Evolutionary conservation across 1,140 invertebrate species (phyloP).

Genomic region (Hypothenemus hampei): DNA sequence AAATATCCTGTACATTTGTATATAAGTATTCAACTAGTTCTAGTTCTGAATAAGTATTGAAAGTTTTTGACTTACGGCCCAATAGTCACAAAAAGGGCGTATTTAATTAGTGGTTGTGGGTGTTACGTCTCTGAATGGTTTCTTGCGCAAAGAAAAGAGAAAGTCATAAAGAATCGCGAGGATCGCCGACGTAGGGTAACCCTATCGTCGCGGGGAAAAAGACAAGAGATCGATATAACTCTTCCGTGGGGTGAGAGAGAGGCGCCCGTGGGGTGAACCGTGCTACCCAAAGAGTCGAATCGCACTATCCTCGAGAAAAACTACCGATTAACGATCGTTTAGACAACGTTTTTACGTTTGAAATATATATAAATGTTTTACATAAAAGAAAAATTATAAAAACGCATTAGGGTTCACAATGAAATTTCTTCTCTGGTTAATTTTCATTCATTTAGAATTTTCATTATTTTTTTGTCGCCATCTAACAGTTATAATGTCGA

Average conservation of each 20-base stretch:
- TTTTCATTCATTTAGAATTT: neutral
- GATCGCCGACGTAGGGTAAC: constrained; percentile 38
- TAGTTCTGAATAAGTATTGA: no score
- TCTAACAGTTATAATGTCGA: constrained; percentile 5
- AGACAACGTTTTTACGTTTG: no score
- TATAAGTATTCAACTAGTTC: no score
- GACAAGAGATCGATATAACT: constrained; percentile 48
- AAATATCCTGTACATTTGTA: no score
- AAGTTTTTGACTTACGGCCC: no score
- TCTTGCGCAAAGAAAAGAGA: constrained; percentile 31
- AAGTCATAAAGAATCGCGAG: constrained; percentile 17
- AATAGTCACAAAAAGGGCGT: no score
- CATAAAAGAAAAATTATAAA: no score
- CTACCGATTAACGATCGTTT: neutral
- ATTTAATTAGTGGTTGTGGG: no score
- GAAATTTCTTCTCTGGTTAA: no score
- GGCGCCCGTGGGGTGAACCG: constrained; percentile 38
- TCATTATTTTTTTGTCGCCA: neutral
- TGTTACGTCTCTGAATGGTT: constrained; percentile 10
- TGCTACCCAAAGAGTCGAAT: constrained; percentile 26
- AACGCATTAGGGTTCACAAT: no score
- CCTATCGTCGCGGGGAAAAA: constrained; percentile 43
- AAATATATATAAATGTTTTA: no score
- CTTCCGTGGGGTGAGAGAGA: constrained; percentile 45
- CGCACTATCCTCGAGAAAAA: neutral